Percentiles rank a stretch among this genome's conserved stretches.
These are phyloP conservation scores for Stegophylla sp. DNA, from an alignment of 2,888 invertebrate species.

Conservation along the genomic window DNA sequence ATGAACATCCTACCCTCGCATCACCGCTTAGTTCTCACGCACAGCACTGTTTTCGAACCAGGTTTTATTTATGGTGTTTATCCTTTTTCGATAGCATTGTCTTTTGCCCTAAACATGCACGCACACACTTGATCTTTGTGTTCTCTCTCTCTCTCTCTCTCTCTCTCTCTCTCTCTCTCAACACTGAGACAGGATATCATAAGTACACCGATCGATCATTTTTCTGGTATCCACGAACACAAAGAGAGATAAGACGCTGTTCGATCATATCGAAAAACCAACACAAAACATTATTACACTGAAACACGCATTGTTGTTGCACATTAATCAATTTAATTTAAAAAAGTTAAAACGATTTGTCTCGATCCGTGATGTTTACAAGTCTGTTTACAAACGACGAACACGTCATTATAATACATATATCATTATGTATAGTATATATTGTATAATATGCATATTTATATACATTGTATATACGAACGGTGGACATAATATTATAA, in stretches of 20 bases:
- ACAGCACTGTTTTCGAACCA: background rate
- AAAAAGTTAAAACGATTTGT: background rate
- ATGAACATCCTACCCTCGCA: background rate
- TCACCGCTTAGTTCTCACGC: constrained; percentile 17
- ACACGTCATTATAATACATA: background rate
- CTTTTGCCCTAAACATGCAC: background rate
- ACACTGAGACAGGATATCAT: background rate
- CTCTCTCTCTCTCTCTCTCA: background rate
- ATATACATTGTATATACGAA: background rate
- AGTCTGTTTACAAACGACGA: background rate
- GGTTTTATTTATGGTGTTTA: background rate
- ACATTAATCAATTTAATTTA: background rate
- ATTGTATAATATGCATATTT: background rate
- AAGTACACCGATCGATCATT: background rate
- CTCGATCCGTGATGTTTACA: background rate
- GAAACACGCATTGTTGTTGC: too few species aligned
- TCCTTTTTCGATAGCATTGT: constrained; percentile 19
- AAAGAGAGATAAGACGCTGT: too few species aligned
- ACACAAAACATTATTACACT: too few species aligned
- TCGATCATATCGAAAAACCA: too few species aligned
- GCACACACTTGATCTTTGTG: background rate
- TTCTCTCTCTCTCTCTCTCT: background rate
- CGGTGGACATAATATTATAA: too few species aligned
- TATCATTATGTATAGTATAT: background rate
- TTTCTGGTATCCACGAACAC: too few species aligned